phyloP scores from a whole-genome alignment of 2,888 invertebrate species.

The Thecophora atra region DNA sequence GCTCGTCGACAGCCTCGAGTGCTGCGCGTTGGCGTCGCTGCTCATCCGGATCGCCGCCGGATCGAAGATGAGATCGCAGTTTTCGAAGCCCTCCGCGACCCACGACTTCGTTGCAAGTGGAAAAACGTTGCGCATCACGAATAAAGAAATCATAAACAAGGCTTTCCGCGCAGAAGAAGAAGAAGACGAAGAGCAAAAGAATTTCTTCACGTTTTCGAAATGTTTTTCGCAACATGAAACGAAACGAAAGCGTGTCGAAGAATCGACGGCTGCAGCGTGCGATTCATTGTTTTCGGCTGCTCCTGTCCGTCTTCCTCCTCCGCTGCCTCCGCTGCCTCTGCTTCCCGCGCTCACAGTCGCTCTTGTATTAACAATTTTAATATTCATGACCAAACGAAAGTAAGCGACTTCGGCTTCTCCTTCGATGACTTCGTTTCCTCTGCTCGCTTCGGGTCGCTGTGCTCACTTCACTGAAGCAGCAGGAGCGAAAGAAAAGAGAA shows the following conservation, averaged over 20 bases:
- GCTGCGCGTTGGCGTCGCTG: not conserved
- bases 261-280: not conserved
- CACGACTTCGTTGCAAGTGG: too few relatives aligned
- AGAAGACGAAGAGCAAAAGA: not conserved
- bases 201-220: slow-evolving; percentile 13
- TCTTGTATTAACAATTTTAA: slow-evolving; percentile 49
- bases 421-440: slow-evolving; percentile 28
- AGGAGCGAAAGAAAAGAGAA: not conserved
- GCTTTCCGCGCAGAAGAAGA: too few relatives aligned
- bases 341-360: too few relatives aligned
- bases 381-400: slow-evolving; percentile 55
- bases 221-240: slow-evolving; percentile 7
- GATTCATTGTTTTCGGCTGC: not conserved
- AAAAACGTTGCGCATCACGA: not conserved
- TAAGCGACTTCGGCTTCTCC: slow-evolving; percentile 47
- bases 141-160: slow-evolving; percentile 19
- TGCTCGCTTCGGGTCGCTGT: not conserved
- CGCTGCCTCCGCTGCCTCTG: not conserved
- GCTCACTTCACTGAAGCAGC: not conserved
- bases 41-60: not conserved
- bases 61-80: slow-evolving; percentile 1
- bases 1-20: not conserved
- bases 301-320: not conserved
- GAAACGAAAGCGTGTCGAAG: not conserved
- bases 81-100: not conserved